A percentile compares a stretch with the other conserved stretches of the same genome.
Evolutionary conservation across 2,797 vertebrate genomes (phyloP).

Genomic region (Phoeniculus purpureus): DNA sequence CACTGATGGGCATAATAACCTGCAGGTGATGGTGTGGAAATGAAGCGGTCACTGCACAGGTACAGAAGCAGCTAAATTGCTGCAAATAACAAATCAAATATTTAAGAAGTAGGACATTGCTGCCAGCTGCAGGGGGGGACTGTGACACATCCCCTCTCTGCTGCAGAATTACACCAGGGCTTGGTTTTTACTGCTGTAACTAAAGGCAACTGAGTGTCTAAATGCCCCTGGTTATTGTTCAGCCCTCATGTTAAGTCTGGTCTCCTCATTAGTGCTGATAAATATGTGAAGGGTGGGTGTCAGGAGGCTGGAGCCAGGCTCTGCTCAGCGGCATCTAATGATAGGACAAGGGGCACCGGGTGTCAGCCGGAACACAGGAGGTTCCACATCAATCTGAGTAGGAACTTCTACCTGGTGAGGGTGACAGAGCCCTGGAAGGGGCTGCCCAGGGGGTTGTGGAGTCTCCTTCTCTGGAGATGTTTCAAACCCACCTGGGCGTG

Average conservation of each 20-base stretch:
- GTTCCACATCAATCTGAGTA: no score
- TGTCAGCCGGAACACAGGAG: no score
- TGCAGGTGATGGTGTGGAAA: constrained; percentile 49
- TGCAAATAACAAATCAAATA: neutral
- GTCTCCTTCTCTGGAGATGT: no score
- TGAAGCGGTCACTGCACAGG: neutral
- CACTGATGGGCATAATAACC: constrained; percentile 77
- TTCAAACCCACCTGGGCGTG: no score
- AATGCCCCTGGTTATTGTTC: neutral
- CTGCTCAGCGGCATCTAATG: no score
- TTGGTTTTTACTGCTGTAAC: neutral
- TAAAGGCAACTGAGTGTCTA: neutral
- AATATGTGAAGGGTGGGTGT: no score
- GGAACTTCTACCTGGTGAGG: no score
- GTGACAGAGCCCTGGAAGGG: no score
- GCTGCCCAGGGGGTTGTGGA: no score
- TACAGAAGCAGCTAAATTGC: neutral
- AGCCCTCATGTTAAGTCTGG: neutral
- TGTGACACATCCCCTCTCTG: neutral
- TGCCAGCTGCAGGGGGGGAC: neutral
- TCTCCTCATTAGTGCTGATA: neutral
- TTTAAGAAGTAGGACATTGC: neutral
- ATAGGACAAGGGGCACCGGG: no score
- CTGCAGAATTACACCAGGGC: neutral
- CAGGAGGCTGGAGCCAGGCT: no score